Evolutionary conservation across 2,113 vertebrate genomes (phyloP).

Genomic region (Sclerurus mexicanus): DNA sequence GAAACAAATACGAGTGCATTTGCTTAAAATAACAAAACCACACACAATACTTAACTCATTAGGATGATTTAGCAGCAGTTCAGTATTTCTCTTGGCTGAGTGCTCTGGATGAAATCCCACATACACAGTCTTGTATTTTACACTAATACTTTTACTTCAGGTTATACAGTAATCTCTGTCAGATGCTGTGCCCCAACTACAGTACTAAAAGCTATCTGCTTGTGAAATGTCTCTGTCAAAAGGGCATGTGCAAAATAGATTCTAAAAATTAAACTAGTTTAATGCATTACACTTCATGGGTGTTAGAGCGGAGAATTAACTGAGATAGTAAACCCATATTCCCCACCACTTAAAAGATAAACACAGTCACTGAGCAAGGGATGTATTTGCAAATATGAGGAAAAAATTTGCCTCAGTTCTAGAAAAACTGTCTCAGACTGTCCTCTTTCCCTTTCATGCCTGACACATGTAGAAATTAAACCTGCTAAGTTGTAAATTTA

Average conservation of each 20-base stretch:
- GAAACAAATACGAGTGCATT: constrained; percentile 38
- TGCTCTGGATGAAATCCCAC: constrained; percentile 22
- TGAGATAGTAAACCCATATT: neutral
- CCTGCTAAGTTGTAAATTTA: neutral
- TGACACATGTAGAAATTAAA: constrained; percentile 18
- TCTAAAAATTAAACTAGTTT: constrained; percentile 44
- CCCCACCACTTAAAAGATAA: neutral
- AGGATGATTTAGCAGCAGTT: neutral
- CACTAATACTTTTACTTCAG: constrained; percentile 1
- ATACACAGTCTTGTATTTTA: constrained; percentile 21
- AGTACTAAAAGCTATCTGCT: neutral
- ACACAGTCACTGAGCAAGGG: neutral
- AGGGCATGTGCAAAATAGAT: neutral
- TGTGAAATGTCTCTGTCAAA: neutral
- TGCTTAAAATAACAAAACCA: constrained; percentile 51
- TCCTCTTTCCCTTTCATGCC: neutral
- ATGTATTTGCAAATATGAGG: neutral
- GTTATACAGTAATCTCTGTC: constrained; percentile 7
- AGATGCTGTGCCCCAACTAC: neutral
- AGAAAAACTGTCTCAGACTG: neutral
- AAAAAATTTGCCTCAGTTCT: neutral
- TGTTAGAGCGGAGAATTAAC: neutral
- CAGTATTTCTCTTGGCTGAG: constrained; percentile 41
- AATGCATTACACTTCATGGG: neutral
- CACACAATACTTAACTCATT: constrained; percentile 37